Percentiles rank a stretch among this genome's conserved stretches.
These are phyloP conservation scores for Ceratitis capitata DNA, from an alignment of 1,140 invertebrate genomes.

Conservation along the genomic window DNA sequence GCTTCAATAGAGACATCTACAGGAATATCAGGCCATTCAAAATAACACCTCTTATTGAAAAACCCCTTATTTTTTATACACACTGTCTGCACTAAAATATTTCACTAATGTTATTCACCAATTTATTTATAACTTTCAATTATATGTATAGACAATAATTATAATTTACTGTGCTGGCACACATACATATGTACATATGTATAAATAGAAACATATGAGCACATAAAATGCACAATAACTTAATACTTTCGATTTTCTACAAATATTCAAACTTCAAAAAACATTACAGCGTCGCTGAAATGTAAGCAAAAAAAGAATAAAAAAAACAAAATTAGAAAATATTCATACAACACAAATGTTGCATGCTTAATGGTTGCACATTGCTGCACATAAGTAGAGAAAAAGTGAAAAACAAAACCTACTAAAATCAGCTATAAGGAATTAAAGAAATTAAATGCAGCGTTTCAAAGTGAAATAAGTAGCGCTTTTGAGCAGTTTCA, in stretches of 20 bases:
- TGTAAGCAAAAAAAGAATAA: not conserved
- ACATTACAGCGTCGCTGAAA: not conserved
- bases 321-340: not conserved
- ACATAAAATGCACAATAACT: not conserved
- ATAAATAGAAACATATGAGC: not conserved
- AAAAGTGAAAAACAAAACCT: not conserved
- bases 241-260: conserved; percentile 2
- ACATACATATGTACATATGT: not conserved
- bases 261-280: not conserved
- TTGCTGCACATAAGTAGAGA: not conserved
- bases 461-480: not conserved
- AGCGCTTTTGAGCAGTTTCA: not conserved
- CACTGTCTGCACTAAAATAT: not conserved
- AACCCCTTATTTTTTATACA: too few relatives aligned
- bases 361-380: conserved; percentile 27
- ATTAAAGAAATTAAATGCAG: conserved; percentile 36
- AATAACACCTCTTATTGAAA: too few relatives aligned
- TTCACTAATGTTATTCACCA: not conserved
- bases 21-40: too few relatives aligned
- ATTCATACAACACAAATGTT: conserved; percentile 8
- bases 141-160: not conserved
- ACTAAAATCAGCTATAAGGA: not conserved
- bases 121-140: not conserved
- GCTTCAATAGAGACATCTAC: too few relatives aligned
- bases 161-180: too few relatives aligned